Evolutionary conservation across 2,113 vertebrate genomes (phyloP).

Genomic region (Sinocyclocheilus anshuiensis): DNA sequence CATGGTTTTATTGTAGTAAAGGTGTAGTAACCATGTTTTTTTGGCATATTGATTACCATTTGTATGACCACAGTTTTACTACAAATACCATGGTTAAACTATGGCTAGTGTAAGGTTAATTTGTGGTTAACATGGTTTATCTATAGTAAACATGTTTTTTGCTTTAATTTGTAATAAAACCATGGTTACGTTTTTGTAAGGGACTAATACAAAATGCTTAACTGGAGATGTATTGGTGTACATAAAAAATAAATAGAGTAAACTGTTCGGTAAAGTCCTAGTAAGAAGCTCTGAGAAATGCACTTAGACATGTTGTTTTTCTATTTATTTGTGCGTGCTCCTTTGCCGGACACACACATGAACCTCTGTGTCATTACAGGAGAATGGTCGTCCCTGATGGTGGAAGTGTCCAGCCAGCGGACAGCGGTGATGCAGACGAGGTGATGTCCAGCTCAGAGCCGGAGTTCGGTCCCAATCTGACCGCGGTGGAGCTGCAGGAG

Average conservation of each 20-base stretch:
- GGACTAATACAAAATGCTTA: background rate
- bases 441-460: conserved; percentile 69
- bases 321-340: no score
- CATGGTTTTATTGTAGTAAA: background rate
- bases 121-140: no score
- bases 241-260: no score
- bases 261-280: background rate
- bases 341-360: no score
- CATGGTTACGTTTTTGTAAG: no score
- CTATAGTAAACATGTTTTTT: no score
- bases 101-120: no score
- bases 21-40: no score
- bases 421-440: conserved; percentile 65
- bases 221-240: background rate
- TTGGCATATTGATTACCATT: conserved; percentile 45
- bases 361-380: background rate
- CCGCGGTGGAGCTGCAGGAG: conserved; percentile 81
- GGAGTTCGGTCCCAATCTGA: conserved; percentile 63
- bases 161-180: no score
- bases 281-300: background rate
- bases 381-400: conserved; percentile 89
- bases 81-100: no score
- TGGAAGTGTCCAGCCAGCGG: conserved; percentile 71
- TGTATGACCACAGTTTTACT: no score
- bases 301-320: background rate